phyloP scores from a whole-genome alignment of 1,140 invertebrate genomes.

The Zaprionus inermis region DNA sequence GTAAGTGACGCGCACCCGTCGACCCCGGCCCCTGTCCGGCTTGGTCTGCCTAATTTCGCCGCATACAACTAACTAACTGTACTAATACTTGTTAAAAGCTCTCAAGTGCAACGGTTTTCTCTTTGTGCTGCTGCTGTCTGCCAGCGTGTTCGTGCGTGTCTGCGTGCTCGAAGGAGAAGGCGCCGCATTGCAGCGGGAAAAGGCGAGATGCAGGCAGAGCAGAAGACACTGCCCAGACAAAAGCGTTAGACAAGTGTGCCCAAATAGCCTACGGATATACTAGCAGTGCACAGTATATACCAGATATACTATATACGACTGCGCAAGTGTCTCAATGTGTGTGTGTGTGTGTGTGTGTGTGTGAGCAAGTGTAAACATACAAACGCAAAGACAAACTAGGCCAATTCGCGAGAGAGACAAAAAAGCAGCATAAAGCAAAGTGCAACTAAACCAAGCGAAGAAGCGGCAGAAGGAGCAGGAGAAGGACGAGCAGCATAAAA shows the following conservation, averaged over 20 bases:
- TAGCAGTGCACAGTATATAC: slow-evolving; percentile 21
- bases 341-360: slow-evolving; percentile 5
- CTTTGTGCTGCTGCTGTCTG: slow-evolving; percentile 19
- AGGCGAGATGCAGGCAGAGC: slow-evolving; percentile 6
- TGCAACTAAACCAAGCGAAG: slow-evolving; percentile 26
- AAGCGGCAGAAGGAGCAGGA: slow-evolving; percentile 1
- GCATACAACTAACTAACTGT: slow-evolving; percentile 55
- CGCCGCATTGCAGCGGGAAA: not conserved
- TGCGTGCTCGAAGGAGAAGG: slow-evolving; percentile 7
- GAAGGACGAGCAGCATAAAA: slow-evolving; percentile 28
- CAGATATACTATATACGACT: not conserved
- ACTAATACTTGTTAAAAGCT: slow-evolving; percentile 49
- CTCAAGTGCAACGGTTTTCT: slow-evolving; percentile 64
- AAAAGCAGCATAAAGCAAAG: slow-evolving; percentile 44
- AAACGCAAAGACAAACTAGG: slow-evolving; percentile 69
- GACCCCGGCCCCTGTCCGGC: not conserved
- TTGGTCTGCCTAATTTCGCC: slow-evolving; percentile 64
- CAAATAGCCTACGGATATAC: slow-evolving; percentile 53
- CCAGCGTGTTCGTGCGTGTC: slow-evolving; percentile 22
- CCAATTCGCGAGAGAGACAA: slow-evolving; percentile 62
- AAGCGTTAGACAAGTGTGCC: slow-evolving; percentile 67
- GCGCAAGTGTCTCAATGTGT: not conserved
- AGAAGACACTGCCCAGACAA: slow-evolving; percentile 58
- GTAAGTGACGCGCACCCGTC: slow-evolving; percentile 33
- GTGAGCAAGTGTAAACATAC: slow-evolving; percentile 25